phyloP scores from a whole-genome alignment of 1,140 invertebrate species.

The Drosophila nigromelanica region DNA sequence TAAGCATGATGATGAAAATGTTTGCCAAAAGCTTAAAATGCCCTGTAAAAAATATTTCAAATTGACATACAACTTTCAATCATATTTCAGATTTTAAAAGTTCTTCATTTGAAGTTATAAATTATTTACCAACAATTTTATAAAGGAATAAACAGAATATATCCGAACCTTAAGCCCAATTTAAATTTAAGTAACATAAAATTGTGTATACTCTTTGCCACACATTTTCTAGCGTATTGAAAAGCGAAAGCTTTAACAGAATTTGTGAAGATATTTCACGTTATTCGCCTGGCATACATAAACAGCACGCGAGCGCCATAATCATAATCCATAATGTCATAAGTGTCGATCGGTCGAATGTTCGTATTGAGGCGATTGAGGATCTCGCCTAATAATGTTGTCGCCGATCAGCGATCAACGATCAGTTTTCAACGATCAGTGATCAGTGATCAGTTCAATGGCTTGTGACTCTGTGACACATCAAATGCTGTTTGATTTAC shows the following conservation, averaged over 20 bases:
- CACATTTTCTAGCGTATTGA: slow-evolving; percentile 23
- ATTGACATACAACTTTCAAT: too few species aligned
- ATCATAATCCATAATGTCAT: slow-evolving; percentile 79
- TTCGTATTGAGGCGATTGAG: slow-evolving; percentile 50
- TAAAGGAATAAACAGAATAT: too few species aligned
- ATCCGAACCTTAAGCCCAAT: background rate
- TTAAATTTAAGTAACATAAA: too few species aligned
- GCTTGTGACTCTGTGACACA: slow-evolving; percentile 68
- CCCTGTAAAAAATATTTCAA: background rate
- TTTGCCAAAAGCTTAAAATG: background rate
- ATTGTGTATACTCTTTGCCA: background rate
- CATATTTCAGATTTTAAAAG: too few species aligned
- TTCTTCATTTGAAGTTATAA: too few species aligned
- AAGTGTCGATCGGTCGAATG: slow-evolving; percentile 49
- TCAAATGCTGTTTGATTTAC: slow-evolving; percentile 54
- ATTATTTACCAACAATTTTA: too few species aligned
- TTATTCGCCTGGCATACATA: slow-evolving; percentile 75
- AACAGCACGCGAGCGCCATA: slow-evolving; percentile 81
- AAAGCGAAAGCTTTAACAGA: slow-evolving; percentile 38
- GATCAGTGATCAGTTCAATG: slow-evolving; percentile 73
- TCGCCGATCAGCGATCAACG: slow-evolving; percentile 35
- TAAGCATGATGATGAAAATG: background rate
- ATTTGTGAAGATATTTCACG: slow-evolving; percentile 46
- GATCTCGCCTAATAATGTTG: slow-evolving; percentile 46
- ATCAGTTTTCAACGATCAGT: slow-evolving; percentile 49